Base-by-base conservation (phyloP, 2,888 invertebrate species). In the Philereme transversata region DNA sequence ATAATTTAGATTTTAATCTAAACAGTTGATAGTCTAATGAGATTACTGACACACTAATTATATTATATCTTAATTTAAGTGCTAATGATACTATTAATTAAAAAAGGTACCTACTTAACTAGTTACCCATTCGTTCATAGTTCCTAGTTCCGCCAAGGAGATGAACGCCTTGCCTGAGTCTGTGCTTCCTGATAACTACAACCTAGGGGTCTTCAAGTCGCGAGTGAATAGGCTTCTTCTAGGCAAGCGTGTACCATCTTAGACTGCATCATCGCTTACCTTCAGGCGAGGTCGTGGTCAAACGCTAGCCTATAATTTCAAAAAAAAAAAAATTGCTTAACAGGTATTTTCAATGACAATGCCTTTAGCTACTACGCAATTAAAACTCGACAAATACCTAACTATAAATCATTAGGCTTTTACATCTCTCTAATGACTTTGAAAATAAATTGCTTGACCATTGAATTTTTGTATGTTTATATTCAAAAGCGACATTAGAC, bases 401-500 rank as follows among this genome's bases (percentile, higher is more conserved):
- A 34, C 45, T 22, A n/a, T 46, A 53, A 45, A 45, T 48, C 48
- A 46, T 33, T 46, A 46, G 22, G 5, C n/a, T 22, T 38, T 22
- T 11, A 46, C 22, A 22, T 36, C 45, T 45, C 11, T 45, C n/a
- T 22, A 43, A 43, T 46, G 46, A 33, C 46, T n/a, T 46, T 46
- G 35, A n/a, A 48, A 34, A 47, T 47, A 38, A 47, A 54, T 34
- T 41, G 33, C 41, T 41, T 41, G 41, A 48, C 36, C 22, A 38
- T 46, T 49, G 11, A 34, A 40, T 35, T 48, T 41, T 65, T 65
- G 53, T 67, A 51, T 60, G 48, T 45, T 64, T 58, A n/a, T 59
- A 44, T 60, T 54, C 50, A 53, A 67, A 61, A 57, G 34, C 34
- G 36, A 64, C 64, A 55, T 55, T 60, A 52, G 63, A 56, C 62